Conservation (phyloP, 1,140 invertebrate genomes). For the Cryptotermes secundus region DNA sequence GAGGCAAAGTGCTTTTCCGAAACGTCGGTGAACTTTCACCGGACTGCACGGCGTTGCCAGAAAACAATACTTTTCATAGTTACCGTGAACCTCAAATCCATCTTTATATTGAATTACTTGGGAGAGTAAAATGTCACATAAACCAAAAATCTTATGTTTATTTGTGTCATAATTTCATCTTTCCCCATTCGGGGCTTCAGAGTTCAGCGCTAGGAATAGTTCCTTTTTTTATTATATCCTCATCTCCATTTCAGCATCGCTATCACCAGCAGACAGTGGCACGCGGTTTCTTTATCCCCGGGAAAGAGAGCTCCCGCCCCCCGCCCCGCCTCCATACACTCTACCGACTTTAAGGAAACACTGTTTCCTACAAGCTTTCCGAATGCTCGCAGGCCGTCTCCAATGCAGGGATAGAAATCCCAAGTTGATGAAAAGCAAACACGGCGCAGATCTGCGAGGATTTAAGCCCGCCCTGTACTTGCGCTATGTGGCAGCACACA, state of each 20-base stretch:
- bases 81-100: no score
- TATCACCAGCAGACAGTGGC: background rate
- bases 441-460: constrained; percentile 10
- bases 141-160: background rate
- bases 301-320: background rate
- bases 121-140: no score
- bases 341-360: constrained; percentile 1
- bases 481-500: constrained; percentile 15
- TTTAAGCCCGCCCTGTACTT: background rate
- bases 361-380: background rate
- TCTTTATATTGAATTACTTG: no score
- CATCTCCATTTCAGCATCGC: background rate
- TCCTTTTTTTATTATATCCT: background rate
- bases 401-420: constrained; percentile 28
- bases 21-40: no score
- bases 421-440: constrained; percentile 33
- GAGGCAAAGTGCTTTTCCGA: no score
- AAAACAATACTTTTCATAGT: no score
- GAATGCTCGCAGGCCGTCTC: no score
- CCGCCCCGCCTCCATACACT: background rate
- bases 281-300: background rate
- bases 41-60: no score
- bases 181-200: background rate
- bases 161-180: background rate
- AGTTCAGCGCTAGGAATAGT: background rate